These are phyloP conservation scores for Miniopterus natalensis DNA, from an alignment of 2,113 vertebrate genomes.

Conservation along the genomic window DNA sequence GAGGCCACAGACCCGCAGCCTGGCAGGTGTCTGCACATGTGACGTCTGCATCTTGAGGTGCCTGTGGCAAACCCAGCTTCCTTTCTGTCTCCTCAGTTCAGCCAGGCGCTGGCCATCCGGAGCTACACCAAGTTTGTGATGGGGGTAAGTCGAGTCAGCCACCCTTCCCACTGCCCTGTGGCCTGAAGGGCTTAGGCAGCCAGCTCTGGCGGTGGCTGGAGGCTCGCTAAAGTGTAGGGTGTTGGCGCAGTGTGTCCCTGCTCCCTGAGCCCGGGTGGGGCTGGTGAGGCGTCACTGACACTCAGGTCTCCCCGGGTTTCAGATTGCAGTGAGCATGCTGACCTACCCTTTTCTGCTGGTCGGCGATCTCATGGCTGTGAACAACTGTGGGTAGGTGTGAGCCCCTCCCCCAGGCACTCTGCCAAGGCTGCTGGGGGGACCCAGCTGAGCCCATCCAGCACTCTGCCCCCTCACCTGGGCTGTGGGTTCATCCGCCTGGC, in stretches of 20 bases:
- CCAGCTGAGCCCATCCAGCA: neutral
- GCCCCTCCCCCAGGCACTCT: neutral
- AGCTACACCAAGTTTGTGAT: conserved; percentile 96
- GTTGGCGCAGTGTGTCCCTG: neutral
- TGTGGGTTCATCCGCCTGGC: neutral
- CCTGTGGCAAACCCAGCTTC: neutral
- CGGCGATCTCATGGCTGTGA: conserved; percentile 94
- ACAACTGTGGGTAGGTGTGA: conserved; percentile 94
- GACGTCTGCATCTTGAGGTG: neutral
- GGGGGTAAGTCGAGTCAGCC: conserved; percentile 88
- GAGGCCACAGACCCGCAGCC: neutral
- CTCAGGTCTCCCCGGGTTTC: conserved; percentile 73
- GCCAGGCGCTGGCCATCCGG: conserved; percentile 92
- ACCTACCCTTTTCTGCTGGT: conserved; percentile 95
- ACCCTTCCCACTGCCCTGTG: neutral
- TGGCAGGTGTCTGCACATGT: neutral
- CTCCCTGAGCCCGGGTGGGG: rapidly evolving
- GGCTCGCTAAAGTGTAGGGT: rapidly evolving
- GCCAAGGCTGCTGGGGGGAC: neutral
- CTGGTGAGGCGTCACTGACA: neutral
- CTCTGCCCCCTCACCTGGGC: rapidly evolving
- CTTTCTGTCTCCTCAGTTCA: conserved; percentile 89
- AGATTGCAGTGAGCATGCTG: conserved; percentile 94
- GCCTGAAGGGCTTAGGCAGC: neutral
- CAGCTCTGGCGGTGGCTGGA: neutral